phyloP scores from a whole-genome alignment of 2,888 invertebrate species.

The Leptarthrus brevirostris region DNA sequence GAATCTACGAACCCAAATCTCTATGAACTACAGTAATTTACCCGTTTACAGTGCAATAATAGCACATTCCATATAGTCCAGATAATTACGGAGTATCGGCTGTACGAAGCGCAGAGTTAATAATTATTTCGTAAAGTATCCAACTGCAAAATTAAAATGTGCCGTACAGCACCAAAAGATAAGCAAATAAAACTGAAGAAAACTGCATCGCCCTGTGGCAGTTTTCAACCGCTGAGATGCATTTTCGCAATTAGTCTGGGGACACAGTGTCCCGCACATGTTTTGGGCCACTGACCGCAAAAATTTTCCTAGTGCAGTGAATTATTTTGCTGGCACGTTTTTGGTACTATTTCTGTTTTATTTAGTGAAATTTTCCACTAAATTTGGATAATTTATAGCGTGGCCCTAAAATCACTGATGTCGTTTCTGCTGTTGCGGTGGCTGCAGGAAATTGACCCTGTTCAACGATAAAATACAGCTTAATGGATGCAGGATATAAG shows the following conservation, averaged over 20 bases:
- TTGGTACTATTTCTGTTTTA: conserved; percentile 33
- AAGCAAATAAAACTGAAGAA: conserved; percentile 5
- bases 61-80: too few species aligned
- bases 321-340: conserved; percentile 44
- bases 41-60: too few species aligned
- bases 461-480: conserved; percentile 16
- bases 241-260: conserved; percentile 44
- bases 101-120: neutral
- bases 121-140: conserved; percentile 4
- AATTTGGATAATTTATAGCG: conserved; percentile 44
- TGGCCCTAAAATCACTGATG: conserved; percentile 24
- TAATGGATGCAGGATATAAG: conserved; percentile 4
- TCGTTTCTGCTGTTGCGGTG: conserved; percentile 26
- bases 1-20: too few species aligned
- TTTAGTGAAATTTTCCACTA: conserved; percentile 45
- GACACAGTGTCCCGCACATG: conserved; percentile 38
- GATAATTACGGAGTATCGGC: too few species aligned
- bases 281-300: conserved; percentile 41
- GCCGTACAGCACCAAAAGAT: conserved; percentile 11
- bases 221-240: conserved; percentile 16
- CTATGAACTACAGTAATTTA: too few species aligned
- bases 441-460: conserved; percentile 36
- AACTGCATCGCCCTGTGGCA: conserved; percentile 15
- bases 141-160: neutral
- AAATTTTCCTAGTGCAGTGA: conserved; percentile 36